Base-by-base conservation (phyloP, 2,113 vertebrate species). In the Pseudolaguvia tuberculata region DNA sequence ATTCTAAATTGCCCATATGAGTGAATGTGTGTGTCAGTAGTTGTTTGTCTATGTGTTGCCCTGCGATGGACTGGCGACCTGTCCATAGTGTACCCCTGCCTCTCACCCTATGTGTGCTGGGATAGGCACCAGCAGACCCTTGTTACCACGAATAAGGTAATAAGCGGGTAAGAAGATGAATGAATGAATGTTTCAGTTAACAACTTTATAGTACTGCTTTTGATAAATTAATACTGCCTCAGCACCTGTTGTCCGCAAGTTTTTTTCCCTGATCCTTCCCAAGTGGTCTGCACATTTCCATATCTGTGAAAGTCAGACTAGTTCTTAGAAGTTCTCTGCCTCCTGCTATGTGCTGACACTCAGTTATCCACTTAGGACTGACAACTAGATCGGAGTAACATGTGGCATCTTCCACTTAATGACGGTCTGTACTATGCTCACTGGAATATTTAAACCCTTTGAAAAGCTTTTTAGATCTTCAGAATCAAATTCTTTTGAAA, bases 241-340 rank as follows among this genome's bases (percentile, higher is more conserved):
- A 50, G 63, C 63, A 67, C 63, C 47, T 67, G 63, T 67, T 45
- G 63, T 67, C 45, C 9, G 25, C 63, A 67, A 67, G 63, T 50
- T 67, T 67, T 67, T 67, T 67, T 50, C 45, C 45, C 25, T 29
- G 63, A 23, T 20, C 63, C 9, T 12, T 50, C 63, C 63, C 45
- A 50, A 67, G 63, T 20, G 63, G 23, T 50, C 42, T 48, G 45
- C 14, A 18, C 21, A 66, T 66, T 66, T 50, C 15, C 63, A 67
- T 67, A 50, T 29, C 63, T 29, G 23, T 67, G 63, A 50, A 67
- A 67, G 45, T 67, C 45, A 50, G 63, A 20, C 27, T 29, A 45
- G 48, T 67, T 67, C 63, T 47, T 50, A 6, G n/a, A n/a, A n/a
- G n/a, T n/a, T n/a, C 23, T 18, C 14, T 67, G 9, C 10, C 23